Evolutionary conservation across 1,140 invertebrate species (phyloP), one percentile per base, ranked within the genome.

Genomic region (Drosophila tsacasi): DNA sequence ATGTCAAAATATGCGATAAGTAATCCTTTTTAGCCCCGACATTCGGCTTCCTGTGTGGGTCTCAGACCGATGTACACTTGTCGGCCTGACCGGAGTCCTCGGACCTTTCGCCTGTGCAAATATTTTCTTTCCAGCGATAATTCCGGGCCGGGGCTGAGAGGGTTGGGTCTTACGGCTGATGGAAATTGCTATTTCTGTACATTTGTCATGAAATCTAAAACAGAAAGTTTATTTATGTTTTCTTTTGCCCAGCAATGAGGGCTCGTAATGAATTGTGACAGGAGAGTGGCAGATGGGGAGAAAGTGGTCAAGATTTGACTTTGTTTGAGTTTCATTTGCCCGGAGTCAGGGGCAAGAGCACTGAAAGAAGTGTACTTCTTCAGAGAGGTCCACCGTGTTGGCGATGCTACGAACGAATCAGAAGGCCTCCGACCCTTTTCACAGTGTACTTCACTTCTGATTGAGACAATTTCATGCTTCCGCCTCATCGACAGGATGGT

Each of bases 1-100:
- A 92, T 92, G 90, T 92, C 90, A 92, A 92, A 92, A 92, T 91
- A 92, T 92, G 86, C 85, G 90, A 87, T 92, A 92, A 92, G 90
- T 91, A 91, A 91, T 91, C 86, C 86, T 91, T 89, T 90, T 91
- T 55, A 69, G 76, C 67, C 76, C 63, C 80, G 83, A 82, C 83
- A 69, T 77, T 64, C 64, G 46, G 62, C 72, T 73, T 83, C 78
- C 81, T 76, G 73, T 68, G 35, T 54, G 46, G 61, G 52, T 72
- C 55, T 58, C 37, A 39, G 61, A 44, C 47, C 58, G 37, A 46
- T 30, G 50, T 13, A 27, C 76, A 71, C 76, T 79, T 71, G 80
- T 62, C 55, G 62, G 39, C n/a, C 52, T 9, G 58, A 10, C 50
- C 54, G 21, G 44, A 39, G 37, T 40, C 44, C 40, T 62, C 50